Evolutionary conservation across 2,113 vertebrate species (phyloP).

Genomic region (Gambusia affinis): DNA sequence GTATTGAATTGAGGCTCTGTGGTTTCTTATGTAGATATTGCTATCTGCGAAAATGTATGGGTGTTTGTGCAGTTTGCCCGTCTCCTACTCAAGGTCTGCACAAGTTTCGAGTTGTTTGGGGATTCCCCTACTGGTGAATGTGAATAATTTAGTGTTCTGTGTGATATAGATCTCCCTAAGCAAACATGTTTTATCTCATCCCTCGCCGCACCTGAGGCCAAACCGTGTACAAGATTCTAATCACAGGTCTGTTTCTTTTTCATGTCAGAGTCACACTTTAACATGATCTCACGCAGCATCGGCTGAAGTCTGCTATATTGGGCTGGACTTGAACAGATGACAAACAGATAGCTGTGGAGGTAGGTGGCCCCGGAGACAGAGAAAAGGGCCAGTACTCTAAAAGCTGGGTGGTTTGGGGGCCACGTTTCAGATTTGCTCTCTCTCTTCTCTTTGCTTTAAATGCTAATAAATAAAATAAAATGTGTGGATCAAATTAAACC

Average conservation of each 20-base stretch:
- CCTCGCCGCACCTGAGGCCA: constrained; percentile 81
- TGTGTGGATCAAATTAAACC: neutral
- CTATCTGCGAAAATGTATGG: constrained; percentile 3
- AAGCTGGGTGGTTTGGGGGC: neutral
- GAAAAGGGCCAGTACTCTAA: too few species aligned
- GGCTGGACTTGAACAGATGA: neutral
- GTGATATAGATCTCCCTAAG: constrained; percentile 77
- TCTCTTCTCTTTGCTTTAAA: neutral
- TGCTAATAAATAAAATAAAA: neutral
- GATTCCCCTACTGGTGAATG: constrained; percentile 32
- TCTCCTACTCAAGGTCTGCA: constrained; percentile 15
- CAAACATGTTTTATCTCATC: constrained; percentile 86
- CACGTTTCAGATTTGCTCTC: neutral
- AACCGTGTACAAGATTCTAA: constrained; percentile 41
- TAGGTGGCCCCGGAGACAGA: neutral
- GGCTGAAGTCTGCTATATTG: neutral
- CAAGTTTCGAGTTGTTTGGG: constrained; percentile 29
- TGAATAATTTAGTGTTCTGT: constrained; percentile 62
- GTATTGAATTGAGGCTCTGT: constrained; percentile 3
- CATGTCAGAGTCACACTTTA: constrained; percentile 33
- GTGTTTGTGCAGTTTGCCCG: constrained; percentile 12
- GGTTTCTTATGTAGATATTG: neutral
- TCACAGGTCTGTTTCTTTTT: constrained; percentile 60
- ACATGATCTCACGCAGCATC: constrained; percentile 16
- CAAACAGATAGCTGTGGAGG: neutral